Base-by-base conservation (phyloP, 1,140 invertebrate species). In the Vanessa atalanta region DNA sequence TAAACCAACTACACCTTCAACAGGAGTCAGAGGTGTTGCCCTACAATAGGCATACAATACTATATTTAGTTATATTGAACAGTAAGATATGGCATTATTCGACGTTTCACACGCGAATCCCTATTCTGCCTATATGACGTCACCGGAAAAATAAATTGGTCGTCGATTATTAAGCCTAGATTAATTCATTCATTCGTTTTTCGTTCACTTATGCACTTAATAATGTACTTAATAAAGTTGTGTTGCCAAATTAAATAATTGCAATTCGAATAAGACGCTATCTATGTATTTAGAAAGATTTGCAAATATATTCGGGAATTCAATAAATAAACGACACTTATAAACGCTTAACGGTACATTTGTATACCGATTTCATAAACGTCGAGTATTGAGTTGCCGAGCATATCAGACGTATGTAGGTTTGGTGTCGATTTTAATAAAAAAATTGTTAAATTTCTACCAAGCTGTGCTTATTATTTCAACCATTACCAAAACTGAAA, bases 401-500 rank as follows among this genome's bases (percentile, higher is more conserved):
- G 79, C 88, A 90, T 90, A 90, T 88, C 87, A 88, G 78, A 84
- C 84, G 83, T 87, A 83, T 82, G 85, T 89, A 88, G 87, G 75
- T 85, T 88, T 85, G 86, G 86, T 88, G 85, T 87, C 79, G 50
- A 53, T n/a, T 80, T 85, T 75, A 79, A 81, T 77, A 83, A 88
- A 84, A 84, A 88, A 87, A 88, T 88, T 90, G 86, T 90, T 90
- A 90, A 88, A 88, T 88, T 90, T 87, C 78, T 89, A 87, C 23
- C 15, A 74, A 64, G 76, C 43, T 72, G 78, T 87, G 87, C 83
- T 76, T 82, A 85, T 84, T 77, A 47, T 76, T 70, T 60, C 7
- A 53, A 15, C 50, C 37, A 43, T 43, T 43, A 9, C 37, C 37
- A 43, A 43, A 43, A 43, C 7, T 43, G 7, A 43, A 9, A 43